These are phyloP conservation scores for Brachyhypopomus gauderio DNA, from an alignment of 2,113 vertebrate genomes.

Conservation along the genomic window DNA sequence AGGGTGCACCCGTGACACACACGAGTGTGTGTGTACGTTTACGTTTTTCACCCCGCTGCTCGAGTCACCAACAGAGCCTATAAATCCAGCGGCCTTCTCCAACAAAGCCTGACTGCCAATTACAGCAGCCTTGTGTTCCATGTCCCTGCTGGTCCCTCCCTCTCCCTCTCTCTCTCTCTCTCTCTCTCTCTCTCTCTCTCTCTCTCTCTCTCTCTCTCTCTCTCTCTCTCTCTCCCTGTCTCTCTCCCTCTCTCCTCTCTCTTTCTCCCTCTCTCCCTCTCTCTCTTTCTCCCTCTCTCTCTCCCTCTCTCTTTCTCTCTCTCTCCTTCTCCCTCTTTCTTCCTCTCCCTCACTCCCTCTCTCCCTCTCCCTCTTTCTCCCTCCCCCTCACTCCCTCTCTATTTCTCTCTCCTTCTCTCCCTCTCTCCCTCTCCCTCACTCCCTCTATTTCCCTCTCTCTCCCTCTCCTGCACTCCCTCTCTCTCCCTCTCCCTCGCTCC, in stretches of 20 bases:
- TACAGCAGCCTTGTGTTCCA: slow-evolving; percentile 57
- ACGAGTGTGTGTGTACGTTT: slow-evolving; percentile 45
- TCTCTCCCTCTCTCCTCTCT: slow-evolving; percentile 3
- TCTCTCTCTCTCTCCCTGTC: neutral
- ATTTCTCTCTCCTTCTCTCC: too few relatives aligned
- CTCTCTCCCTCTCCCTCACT: neutral
- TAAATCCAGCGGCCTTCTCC: slow-evolving; percentile 61
- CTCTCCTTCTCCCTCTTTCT: too few relatives aligned
- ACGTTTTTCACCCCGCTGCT: slow-evolving; percentile 57
- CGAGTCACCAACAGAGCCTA: slow-evolving; percentile 62
- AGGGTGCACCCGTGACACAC: slow-evolving; percentile 25
- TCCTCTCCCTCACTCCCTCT: too few relatives aligned
- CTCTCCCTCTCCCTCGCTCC: slow-evolving; percentile 11
- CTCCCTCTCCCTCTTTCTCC: too few relatives aligned
- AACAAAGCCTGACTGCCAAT: slow-evolving; percentile 63
- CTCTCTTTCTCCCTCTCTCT: slow-evolving; percentile 4
- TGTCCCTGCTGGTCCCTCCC: slow-evolving; percentile 26
- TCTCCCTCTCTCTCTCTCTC: slow-evolving; percentile 26
- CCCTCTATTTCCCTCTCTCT: slow-evolving; percentile 7
- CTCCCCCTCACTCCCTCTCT: too few relatives aligned
- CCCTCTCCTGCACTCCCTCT: slow-evolving; percentile 14
- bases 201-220: slow-evolving; percentile 9
- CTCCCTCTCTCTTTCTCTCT: neutral
- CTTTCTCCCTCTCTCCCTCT: slow-evolving; percentile 14
- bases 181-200: slow-evolving; percentile 25